Base-by-base conservation (phyloP, 30 jellyfish, hydroid and myxozoan genomes). In the Clytia hemisphaerica region DNA sequence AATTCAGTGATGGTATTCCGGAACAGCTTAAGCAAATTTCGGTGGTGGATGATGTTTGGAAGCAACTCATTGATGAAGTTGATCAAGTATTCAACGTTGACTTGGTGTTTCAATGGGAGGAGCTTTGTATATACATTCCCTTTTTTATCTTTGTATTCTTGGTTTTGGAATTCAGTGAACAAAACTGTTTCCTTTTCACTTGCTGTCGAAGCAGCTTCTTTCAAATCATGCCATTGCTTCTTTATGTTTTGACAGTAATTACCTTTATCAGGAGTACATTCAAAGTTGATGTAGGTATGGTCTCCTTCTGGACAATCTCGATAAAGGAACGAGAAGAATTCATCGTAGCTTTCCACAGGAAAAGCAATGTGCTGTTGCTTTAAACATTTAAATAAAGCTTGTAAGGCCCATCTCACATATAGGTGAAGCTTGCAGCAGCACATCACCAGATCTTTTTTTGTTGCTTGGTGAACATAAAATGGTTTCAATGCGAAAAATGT, bases 71-170 rank as follows among this genome's bases (percentile, higher is more conserved):
- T 33, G 26, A 50, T 50, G 26, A 50, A 50, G 32, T 33, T 33
- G 26, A n/a, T 28, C 32, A 50, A n/a, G 64, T 50, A 50, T 33
- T 50, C 64, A 9, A 50, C 19, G 26, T 28, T 50, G 19, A 50
- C 64, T 50, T 50, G 64, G 26, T 50, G 64, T 33, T 50, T 33
- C 64, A 50, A 33, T 50, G 64, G 64, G 64, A 50, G 64, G 19
- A 18, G 64, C 64, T 50, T 50, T 50, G 19, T 50, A 33, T n/a
- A 50, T 33, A 50, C 64, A 28, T 50, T 28, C 19, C 64, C 64
- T n/a, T 50, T 50, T 50, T 28, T 33, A 50, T 50, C 64, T 28
- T 50, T n/a, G 64, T 33, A 50, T 33, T 5, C 19, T 33, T 50
- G 64, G 26, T n/a, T 33, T 50, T 50, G 19, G 64, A 50, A 50